Evolutionary conservation across 1,140 invertebrate species (phyloP).

Genomic region (Bombus waltoni): DNA sequence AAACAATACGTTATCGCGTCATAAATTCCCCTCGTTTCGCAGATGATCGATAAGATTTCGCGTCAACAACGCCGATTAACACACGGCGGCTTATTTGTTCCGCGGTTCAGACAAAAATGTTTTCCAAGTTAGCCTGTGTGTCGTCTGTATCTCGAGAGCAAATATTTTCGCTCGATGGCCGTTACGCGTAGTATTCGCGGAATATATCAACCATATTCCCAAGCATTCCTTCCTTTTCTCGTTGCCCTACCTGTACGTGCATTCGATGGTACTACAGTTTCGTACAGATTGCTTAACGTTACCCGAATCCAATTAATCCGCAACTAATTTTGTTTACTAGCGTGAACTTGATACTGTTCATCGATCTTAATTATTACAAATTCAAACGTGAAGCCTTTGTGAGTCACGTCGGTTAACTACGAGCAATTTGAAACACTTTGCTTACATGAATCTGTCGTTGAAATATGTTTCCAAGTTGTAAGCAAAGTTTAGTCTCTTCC

Average conservation of each 20-base stretch:
- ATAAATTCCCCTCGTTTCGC: neutral
- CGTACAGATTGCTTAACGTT: no score
- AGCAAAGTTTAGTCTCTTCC: no score
- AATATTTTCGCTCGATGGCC: slow-evolving; percentile 42
- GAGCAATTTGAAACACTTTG: no score
- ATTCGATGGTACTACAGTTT: no score
- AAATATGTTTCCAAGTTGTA: no score
- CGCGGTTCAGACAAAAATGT: neutral
- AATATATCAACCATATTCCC: neutral
- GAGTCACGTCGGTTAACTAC: no score
- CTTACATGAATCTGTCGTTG: no score
- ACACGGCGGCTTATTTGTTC: neutral
- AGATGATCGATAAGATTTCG: slow-evolving; percentile 32
- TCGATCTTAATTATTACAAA: no score
- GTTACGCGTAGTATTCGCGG: neutral
- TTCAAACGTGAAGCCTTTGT: no score
- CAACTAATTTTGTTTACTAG: no score
- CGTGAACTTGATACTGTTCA: no score
- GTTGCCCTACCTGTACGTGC: neutral
- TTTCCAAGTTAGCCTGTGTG: slow-evolving; percentile 4
- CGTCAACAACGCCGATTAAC: neutral
- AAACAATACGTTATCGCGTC: slow-evolving; percentile 30
- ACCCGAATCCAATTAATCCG: no score
- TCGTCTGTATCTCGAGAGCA: slow-evolving; percentile 5
- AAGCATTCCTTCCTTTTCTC: neutral